These are phyloP conservation scores for Danio albolineatus DNA, from an alignment of 2,797 vertebrate genomes.

Conservation along the genomic window DNA sequence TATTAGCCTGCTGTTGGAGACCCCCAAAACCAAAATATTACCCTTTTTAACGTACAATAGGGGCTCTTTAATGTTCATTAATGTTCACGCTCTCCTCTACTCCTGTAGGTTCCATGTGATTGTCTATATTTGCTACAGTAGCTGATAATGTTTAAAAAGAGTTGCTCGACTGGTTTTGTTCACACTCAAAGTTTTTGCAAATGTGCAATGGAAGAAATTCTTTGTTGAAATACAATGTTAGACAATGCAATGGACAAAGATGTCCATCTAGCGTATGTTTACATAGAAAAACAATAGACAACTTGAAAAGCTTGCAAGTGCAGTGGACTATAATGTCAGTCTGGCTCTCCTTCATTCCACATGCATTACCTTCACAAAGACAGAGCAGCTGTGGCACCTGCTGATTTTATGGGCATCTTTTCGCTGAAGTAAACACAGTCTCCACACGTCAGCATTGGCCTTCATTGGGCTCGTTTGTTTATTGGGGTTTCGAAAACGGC, in stretches of 20 bases:
- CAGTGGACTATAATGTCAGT: neutral
- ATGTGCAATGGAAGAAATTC: neutral
- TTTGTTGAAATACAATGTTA: too few relatives aligned
- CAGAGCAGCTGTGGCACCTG: slow-evolving; percentile 31
- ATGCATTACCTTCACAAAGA: neutral
- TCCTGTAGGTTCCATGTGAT: neutral
- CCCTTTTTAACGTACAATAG: too few relatives aligned
- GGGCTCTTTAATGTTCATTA: too few relatives aligned
- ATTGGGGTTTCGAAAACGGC: slow-evolving; percentile 1
- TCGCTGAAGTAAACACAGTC: slow-evolving; percentile 35
- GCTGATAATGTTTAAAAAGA: neutral
- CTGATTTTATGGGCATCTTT: slow-evolving; percentile 38
- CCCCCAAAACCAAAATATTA: too few relatives aligned
- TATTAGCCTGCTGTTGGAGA: too few relatives aligned
- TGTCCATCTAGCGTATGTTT: neutral
- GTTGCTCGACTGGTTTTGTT: slow-evolving; percentile 4
- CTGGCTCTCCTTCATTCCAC: neutral
- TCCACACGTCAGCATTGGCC: slow-evolving; percentile 22
- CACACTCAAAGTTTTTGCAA: neutral
- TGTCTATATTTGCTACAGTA: neutral
- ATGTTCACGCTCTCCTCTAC: too few relatives aligned
- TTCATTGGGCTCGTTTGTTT: slow-evolving; percentile 41
- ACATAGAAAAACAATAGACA: neutral
- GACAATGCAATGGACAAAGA: neutral
- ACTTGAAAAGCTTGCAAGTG: neutral